Percentiles rank a stretch among this genome's conserved stretches.
These are phyloP conservation scores for Sebastes diaconus DNA, from an alignment of 2,797 vertebrate genomes.

Conservation along the genomic window DNA sequence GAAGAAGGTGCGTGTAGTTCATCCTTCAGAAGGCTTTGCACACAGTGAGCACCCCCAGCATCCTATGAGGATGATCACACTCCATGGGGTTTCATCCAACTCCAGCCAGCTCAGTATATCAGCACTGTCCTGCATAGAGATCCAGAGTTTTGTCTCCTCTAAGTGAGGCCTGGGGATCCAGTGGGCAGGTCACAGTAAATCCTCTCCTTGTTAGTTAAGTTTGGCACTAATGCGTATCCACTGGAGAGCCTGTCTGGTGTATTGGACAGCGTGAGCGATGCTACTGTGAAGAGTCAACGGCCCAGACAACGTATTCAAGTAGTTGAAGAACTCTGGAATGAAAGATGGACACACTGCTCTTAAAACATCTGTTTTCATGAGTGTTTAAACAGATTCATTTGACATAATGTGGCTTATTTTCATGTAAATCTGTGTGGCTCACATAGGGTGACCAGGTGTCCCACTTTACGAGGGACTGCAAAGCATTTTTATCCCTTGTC, in stretches of 20 bases:
- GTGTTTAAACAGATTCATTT: background rate
- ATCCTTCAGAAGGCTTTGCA: conserved; percentile 36
- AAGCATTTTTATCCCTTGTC: too few species aligned
- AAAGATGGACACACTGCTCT: conserved; percentile 3
- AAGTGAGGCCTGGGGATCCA: conserved; percentile 25
- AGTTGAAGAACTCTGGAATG: conserved; percentile 95
- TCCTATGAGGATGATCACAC: conserved; percentile 35
- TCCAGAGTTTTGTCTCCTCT: conserved; percentile 29
- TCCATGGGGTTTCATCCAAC: conserved; percentile 21
- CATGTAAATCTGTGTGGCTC: background rate
- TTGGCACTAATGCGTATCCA: conserved; percentile 95
- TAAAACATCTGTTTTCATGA: background rate
- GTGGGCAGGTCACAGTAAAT: conserved; percentile 17
- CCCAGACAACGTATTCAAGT: conserved; percentile 95
- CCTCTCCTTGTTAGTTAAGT: conserved; percentile 80
- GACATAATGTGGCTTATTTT: background rate
- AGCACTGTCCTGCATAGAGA: conserved; percentile 30
- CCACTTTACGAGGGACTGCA: too few species aligned
- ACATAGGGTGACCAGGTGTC: too few species aligned
- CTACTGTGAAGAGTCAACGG: conserved; percentile 97
- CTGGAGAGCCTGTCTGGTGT: conserved; percentile 96
- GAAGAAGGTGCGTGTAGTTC: conserved; percentile 4
- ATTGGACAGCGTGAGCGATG: conserved; percentile 95
- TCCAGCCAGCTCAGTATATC: conserved; percentile 7
- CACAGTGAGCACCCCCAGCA: conserved; percentile 18